Evolutionary conservation across 1,140 invertebrate species (phyloP).

Genomic region (Aphelinus atriplicis): DNA sequence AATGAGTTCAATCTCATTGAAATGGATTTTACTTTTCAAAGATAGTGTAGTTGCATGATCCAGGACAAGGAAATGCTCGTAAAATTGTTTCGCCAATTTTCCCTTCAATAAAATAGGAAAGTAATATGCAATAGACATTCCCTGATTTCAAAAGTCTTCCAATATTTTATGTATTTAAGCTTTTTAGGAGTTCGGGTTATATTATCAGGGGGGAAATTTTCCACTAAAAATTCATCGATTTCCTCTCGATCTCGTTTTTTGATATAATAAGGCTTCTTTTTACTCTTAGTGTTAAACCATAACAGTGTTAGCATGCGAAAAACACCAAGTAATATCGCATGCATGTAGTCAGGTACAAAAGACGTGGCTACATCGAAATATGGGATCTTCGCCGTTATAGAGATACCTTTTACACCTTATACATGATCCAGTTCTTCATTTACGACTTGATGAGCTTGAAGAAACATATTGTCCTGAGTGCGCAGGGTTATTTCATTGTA

Average conservation of each 20-base stretch:
- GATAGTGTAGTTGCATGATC: background rate
- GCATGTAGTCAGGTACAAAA: background rate
- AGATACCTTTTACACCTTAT: constrained; percentile 6
- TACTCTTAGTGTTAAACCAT: background rate
- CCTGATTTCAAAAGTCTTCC: constrained; percentile 1
- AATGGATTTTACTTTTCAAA: background rate
- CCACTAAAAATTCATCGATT: background rate
- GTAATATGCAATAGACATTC: background rate
- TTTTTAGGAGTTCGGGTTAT: background rate
- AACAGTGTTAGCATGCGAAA: background rate
- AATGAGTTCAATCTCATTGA: background rate
- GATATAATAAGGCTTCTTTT: background rate
- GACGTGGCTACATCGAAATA: background rate
- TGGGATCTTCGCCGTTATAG: background rate
- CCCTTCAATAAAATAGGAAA: constrained; percentile 12
- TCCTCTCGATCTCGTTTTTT: background rate
- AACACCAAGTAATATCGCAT: background rate
- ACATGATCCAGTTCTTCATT: background rate
- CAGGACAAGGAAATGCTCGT: constrained; percentile 8
- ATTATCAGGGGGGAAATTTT: constrained; percentile 11
- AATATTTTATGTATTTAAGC: constrained; percentile 3
- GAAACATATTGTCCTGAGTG: background rate
- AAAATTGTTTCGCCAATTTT: constrained; percentile 2
- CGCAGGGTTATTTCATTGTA: background rate
- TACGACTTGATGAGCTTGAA: background rate